phyloP scores from a whole-genome alignment of 2,113 vertebrate genomes.

The Mormoops blainvillei region DNA sequence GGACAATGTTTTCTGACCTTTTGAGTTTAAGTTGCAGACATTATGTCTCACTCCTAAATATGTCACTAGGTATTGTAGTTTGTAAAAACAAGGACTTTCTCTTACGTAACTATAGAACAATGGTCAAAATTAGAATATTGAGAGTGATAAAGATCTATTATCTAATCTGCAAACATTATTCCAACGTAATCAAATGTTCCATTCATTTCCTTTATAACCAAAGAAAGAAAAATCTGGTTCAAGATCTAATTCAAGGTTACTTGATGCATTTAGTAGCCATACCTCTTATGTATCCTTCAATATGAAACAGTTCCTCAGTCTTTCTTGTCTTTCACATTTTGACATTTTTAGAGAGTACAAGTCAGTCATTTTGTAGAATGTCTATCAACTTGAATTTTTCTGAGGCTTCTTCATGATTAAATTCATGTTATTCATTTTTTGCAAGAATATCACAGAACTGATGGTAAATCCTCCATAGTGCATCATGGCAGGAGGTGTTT shows the following conservation, averaged over 20 bases:
- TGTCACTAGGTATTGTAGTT: background rate
- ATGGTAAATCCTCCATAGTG: background rate
- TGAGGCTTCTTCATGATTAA: background rate
- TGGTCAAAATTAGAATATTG: background rate
- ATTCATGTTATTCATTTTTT: background rate
- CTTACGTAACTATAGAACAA: background rate
- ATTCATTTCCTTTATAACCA: background rate
- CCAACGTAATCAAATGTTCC: background rate
- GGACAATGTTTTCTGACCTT: background rate
- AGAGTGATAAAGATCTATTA: background rate
- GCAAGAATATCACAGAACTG: background rate
- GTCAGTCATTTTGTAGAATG: background rate
- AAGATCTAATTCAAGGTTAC: background rate
- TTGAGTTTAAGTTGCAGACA: background rate
- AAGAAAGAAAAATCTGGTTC: background rate
- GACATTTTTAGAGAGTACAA: background rate
- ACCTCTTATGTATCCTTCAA: background rate
- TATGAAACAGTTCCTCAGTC: background rate
- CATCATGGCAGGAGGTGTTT: background rate
- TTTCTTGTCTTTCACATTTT: background rate
- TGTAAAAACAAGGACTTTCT: background rate
- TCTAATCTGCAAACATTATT: background rate
- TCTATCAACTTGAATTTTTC: background rate
- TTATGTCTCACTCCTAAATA: background rate
- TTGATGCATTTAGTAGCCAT: background rate